These are phyloP conservation scores for Ooceraea biroi DNA, from an alignment of 1,140 invertebrate species.

Conservation along the genomic window DNA sequence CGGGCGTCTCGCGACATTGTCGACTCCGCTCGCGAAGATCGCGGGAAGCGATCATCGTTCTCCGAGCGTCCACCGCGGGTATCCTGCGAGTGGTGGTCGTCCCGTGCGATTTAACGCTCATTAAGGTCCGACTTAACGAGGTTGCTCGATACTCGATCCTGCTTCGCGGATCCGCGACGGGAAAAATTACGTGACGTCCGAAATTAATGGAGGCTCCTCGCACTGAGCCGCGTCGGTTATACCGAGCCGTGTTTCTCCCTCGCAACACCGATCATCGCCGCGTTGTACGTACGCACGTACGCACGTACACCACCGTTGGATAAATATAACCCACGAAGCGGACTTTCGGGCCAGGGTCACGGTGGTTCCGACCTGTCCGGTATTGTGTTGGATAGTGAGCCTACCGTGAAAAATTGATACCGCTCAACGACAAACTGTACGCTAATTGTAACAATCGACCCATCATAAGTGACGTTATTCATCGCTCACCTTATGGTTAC, in stretches of 20 bases:
- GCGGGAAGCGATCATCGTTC: too few relatives aligned
- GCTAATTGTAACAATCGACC: conserved; percentile 16
- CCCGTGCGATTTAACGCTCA: conserved; percentile 39
- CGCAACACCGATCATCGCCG: conserved; percentile 58
- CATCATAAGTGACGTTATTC: conserved; percentile 30
- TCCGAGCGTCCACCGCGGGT: background rate
- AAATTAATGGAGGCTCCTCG: conserved; percentile 65
- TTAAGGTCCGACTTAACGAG: conserved; percentile 62
- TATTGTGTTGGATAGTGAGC: background rate
- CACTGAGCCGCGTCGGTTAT: conserved; percentile 3
- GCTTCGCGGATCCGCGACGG: conserved; percentile 5
- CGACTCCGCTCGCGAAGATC: conserved; percentile 5
- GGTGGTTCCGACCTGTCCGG: background rate
- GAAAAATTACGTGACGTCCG: conserved; percentile 52
- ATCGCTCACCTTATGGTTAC: background rate
- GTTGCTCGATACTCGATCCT: conserved; percentile 44
- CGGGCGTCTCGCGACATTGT: conserved; percentile 51
- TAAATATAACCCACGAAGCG: conserved; percentile 67
- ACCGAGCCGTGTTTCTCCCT: conserved; percentile 25
- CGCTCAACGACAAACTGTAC: too few relatives aligned
- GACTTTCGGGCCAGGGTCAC: conserved; percentile 69
- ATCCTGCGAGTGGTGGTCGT: background rate
- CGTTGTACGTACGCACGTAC: conserved; percentile 7
- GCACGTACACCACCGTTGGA: conserved; percentile 37
- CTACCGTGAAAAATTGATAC: conserved; percentile 6